phyloP scores from a whole-genome alignment of 2,797 vertebrate species.

The Halcyon chelicuti region DNA sequence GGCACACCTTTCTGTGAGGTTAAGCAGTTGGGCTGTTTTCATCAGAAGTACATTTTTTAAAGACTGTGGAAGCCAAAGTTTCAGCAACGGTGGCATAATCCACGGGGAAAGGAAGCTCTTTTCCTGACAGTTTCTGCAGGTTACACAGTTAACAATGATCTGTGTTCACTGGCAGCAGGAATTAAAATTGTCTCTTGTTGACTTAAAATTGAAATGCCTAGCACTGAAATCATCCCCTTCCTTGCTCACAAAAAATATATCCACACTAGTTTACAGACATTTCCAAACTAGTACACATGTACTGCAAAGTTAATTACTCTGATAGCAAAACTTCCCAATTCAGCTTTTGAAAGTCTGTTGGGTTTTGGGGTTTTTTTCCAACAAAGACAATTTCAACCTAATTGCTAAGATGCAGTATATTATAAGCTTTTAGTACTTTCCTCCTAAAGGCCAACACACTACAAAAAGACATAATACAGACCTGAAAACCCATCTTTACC shows the following conservation, averaged over 20 bases:
- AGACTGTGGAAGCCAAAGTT: background rate
- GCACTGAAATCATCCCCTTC: background rate
- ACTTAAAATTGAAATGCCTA: background rate
- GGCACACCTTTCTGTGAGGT: background rate
- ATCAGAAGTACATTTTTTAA: no score
- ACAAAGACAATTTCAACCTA: background rate
- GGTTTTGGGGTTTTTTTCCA: background rate
- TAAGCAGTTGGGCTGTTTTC: background rate
- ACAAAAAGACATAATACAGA: conserved; percentile 34
- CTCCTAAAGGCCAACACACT: conserved; percentile 38
- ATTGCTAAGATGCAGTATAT: background rate
- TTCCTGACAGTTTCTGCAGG: background rate
- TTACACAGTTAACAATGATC: background rate
- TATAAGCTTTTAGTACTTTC: background rate
- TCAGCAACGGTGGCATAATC: background rate
- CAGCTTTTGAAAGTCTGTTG: background rate
- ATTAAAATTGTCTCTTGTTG: background rate
- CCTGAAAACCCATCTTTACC: conserved; percentile 24
- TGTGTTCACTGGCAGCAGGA: background rate
- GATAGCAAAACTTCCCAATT: background rate
- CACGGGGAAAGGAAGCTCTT: background rate
- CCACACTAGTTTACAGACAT: background rate
- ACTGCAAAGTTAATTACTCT: background rate
- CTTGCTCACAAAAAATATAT: background rate
- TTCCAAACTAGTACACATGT: background rate